A percentile compares a stretch with the other conserved stretches of the same genome.
Conservation (phyloP, 2,888 invertebrate genomes). For the Matsumyia berberina region DNA sequence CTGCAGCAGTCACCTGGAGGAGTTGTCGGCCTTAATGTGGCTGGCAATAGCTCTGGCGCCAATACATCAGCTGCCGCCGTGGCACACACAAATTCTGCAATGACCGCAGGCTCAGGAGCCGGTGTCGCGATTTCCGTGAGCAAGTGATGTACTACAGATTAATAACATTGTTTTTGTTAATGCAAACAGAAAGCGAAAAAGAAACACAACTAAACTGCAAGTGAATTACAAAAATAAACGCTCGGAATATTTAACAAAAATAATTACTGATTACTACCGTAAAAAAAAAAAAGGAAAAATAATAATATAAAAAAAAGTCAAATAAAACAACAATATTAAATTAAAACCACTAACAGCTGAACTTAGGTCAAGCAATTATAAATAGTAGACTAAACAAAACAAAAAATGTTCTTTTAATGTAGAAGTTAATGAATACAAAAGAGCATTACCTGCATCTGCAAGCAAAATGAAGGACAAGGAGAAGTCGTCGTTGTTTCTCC, state of each 20-base stretch:
- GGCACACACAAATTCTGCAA: slow-evolving; percentile 80
- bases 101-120: slow-evolving; percentile 78
- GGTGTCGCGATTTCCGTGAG: slow-evolving; percentile 78
- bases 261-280: slow-evolving; percentile 71
- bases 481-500: slow-evolving; percentile 68
- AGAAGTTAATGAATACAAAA: slow-evolving; percentile 77
- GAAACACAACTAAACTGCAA: slow-evolving; percentile 72
- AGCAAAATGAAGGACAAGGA: slow-evolving; percentile 70
- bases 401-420: slow-evolving; percentile 77
- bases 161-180: slow-evolving; percentile 77
- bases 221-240: slow-evolving; percentile 68
- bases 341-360: slow-evolving; percentile 76
- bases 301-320: slow-evolving; percentile 70
- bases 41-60: slow-evolving; percentile 81
- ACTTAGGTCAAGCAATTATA: slow-evolving; percentile 77
- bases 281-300: slow-evolving; percentile 62
- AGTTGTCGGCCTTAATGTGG: slow-evolving; percentile 66
- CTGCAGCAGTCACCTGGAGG: slow-evolving; percentile 74
- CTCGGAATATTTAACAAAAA: slow-evolving; percentile 73
- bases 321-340: slow-evolving; percentile 76
- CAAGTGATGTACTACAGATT: slow-evolving; percentile 80
- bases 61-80: slow-evolving; percentile 77
- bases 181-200: slow-evolving; percentile 66
- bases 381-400: slow-evolving; percentile 75
- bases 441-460: slow-evolving; percentile 75